These are phyloP conservation scores for Choristoneura rosaceana DNA, from an alignment of 2,888 invertebrate genomes.

Conservation along the genomic window DNA sequence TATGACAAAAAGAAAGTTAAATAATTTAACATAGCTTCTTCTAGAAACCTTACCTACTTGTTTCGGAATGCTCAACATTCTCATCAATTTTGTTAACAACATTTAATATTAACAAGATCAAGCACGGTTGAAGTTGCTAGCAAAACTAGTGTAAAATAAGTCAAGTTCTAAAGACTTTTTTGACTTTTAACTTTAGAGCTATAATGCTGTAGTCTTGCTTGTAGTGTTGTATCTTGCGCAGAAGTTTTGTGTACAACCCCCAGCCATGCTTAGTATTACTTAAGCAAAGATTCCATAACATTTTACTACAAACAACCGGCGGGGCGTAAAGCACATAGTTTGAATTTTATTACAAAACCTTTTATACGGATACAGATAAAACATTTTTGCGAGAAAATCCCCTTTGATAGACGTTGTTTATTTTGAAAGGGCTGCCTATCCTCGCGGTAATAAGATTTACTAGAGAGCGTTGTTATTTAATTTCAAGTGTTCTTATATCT, in stretches of 20 bases:
- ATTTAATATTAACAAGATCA: background rate
- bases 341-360: conserved; percentile 41
- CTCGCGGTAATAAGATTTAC: conserved; percentile 63
- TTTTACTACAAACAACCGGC: conserved; percentile 15
- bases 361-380: conserved; percentile 53
- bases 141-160: background rate
- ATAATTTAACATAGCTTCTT: too few species aligned
- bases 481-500: conserved; percentile 42
- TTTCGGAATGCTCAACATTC: too few species aligned
- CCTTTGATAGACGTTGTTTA: conserved; percentile 64
- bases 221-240: background rate
- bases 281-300: conserved; percentile 10
- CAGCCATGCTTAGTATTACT: background rate
- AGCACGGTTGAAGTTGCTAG: background rate
- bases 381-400: conserved; percentile 57
- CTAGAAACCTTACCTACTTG: too few species aligned
- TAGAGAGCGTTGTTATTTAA: conserved; percentile 58
- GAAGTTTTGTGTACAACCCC: background rate
- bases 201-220: background rate
- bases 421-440: conserved; percentile 59
- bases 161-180: too few species aligned
- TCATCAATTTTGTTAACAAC: background rate
- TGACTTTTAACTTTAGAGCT: background rate
- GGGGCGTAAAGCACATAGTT: conserved; percentile 41
- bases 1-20: too few species aligned